phyloP scores from a whole-genome alignment of 1,140 invertebrate species.

The Drosophila kohkoa region DNA sequence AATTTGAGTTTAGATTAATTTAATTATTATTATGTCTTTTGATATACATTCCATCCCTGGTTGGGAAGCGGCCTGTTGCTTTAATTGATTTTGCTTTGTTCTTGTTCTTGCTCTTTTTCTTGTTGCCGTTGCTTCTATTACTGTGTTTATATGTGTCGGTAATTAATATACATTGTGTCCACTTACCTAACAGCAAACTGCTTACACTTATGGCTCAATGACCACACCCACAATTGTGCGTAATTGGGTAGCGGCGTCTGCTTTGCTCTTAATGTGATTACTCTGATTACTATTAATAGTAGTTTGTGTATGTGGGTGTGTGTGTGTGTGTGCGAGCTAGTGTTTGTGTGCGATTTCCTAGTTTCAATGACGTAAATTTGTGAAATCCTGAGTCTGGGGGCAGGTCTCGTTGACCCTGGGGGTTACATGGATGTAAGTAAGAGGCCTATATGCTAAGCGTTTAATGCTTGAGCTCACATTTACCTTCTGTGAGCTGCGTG shows the following conservation, averaged over 20 bases:
- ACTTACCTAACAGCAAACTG: conserved; percentile 46
- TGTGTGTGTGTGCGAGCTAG: conserved; percentile 1
- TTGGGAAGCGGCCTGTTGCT: conserved; percentile 26
- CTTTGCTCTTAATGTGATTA: conserved; percentile 47
- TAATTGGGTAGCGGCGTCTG: conserved; percentile 32
- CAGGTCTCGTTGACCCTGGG: conserved; percentile 12
- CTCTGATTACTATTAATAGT: conserved; percentile 50
- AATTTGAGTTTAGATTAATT: background rate
- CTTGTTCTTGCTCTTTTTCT: background rate
- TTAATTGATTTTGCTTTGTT: conserved; percentile 48
- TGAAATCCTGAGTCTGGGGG: conserved; percentile 26
- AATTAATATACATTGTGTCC: conserved; percentile 58
- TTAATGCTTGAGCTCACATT: conserved; percentile 13
- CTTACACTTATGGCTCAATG: conserved; percentile 9
- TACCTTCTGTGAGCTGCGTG: conserved; percentile 12
- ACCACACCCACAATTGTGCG: conserved; percentile 28
- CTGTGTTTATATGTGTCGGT: conserved; percentile 20
- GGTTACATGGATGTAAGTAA: conserved; percentile 1
- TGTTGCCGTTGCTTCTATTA: conserved; percentile 3
- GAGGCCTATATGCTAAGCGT: conserved; percentile 23
- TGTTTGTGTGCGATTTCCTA: conserved; percentile 34
- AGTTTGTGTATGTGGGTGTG: conserved; percentile 11
- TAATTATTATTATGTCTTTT: background rate
- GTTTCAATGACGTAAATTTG: conserved; percentile 48
- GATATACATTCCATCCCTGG: background rate